Evolutionary conservation across 2,888 invertebrate species (phyloP).

Genomic region (Asteroscopus sphinx): DNA sequence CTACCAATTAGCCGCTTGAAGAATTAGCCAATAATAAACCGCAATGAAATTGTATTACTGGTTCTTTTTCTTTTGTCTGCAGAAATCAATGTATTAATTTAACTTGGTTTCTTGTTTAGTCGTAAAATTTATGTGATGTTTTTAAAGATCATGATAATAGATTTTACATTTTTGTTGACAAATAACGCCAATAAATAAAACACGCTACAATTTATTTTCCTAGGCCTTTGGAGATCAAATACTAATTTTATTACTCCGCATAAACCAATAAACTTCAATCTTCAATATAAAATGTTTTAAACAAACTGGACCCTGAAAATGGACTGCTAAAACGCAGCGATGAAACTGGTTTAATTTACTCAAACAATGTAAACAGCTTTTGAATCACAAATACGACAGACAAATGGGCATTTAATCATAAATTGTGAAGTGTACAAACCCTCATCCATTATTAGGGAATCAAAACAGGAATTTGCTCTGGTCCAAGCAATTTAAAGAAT

Average conservation of each 20-base stretch:
- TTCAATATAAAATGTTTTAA: too few relatives aligned
- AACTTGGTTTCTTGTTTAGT: slow-evolving; percentile 21
- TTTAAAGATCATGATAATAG: too few relatives aligned
- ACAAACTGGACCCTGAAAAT: slow-evolving; percentile 8
- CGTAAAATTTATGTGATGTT: too few relatives aligned
- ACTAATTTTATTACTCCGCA: too few relatives aligned
- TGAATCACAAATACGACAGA: slow-evolving; percentile 37
- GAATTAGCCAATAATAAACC: slow-evolving; percentile 46
- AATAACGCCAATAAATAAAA: too few relatives aligned
- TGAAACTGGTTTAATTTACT: slow-evolving; percentile 20
- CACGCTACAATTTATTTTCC: too few relatives aligned
- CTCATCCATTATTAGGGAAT: slow-evolving; percentile 44
- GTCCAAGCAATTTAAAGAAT: not conserved
- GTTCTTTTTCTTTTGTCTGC: slow-evolving; percentile 32
- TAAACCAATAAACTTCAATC: too few relatives aligned
- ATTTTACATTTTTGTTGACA: too few relatives aligned
- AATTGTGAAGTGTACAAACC: slow-evolving; percentile 24
- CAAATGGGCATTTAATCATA: slow-evolving; percentile 46
- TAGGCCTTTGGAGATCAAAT: too few relatives aligned
- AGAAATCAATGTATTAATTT: slow-evolving; percentile 20
- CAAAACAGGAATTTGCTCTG: slow-evolving; percentile 20
- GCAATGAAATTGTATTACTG: slow-evolving; percentile 44
- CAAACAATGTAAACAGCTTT: slow-evolving; percentile 33
- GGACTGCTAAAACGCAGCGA: not conserved
- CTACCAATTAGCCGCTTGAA: slow-evolving; percentile 42